Percentiles rank a stretch among this genome's conserved stretches.
phyloP scores from a whole-genome alignment of 2,797 vertebrate species.

The Coranthus polyacanthus region DNA sequence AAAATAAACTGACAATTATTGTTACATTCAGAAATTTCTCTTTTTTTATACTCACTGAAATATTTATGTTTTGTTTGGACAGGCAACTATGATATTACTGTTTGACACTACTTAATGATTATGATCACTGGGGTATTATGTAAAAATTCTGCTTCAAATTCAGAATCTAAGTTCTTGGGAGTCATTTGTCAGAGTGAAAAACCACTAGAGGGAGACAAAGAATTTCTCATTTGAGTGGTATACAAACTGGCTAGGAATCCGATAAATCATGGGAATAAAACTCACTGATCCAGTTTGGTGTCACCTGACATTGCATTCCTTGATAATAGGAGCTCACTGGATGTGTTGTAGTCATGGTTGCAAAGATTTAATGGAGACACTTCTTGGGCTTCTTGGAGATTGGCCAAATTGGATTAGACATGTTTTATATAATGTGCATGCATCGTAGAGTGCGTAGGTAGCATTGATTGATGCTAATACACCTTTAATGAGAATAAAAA shows the following conservation, averaged over 20 bases:
- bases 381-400: background rate
- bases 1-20: slow-evolving; percentile 45
- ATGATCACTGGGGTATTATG: background rate
- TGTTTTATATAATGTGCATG: background rate
- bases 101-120: background rate
- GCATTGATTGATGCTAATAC: background rate
- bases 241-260: background rate
- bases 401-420: background rate
- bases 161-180: background rate
- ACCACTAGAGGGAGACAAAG: slow-evolving; percentile 71
- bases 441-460: background rate
- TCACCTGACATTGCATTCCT: background rate
- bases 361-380: background rate
- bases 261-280: background rate
- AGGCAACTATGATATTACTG: background rate
- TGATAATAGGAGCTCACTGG: background rate
- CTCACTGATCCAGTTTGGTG: background rate
- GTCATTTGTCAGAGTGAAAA: rapidly evolving
- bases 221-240: background rate
- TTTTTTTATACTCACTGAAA: slow-evolving; percentile 3
- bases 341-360: background rate
- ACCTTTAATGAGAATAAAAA: background rate
- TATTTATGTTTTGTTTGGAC: slow-evolving; percentile 1
- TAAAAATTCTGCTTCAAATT: too few relatives aligned
- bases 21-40: background rate